Evolutionary conservation across 2,797 vertebrate genomes (phyloP), one percentile per base, ranked within the genome.

Genomic region (Spinibarbus caldwelli): DNA sequence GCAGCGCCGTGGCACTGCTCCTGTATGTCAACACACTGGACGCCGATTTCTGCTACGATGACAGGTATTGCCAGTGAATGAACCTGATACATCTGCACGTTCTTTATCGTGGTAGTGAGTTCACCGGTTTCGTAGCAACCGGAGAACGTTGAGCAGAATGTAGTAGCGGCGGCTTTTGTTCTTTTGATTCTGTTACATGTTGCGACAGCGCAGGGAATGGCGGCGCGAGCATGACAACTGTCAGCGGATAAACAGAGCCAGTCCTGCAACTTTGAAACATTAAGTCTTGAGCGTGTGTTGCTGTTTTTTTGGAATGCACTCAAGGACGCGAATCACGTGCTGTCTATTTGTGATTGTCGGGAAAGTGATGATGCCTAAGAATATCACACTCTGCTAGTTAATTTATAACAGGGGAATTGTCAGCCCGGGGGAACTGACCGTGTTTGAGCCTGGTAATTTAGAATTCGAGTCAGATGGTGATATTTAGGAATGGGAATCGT

Each of bases 21-120:
- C 97, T 99, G 89, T 98, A 99, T 84, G 95, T 98, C 95, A 99
- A 98, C 96, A 99, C 97, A 67, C 94, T 99, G 93, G 94, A 95
- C 87, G 98, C 98, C 47, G 98, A 98, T 94, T 99, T 99, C 97
- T 99, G 98, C 96, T 99, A 99, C 91, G 98, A 99, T 96, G 98
- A 99, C 97, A 98, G 97, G 97, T 99, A 97, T n/a, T 91, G 73
- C 87, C 59, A 29, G 29, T 88, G 90, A 90, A 90, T 91, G 88
- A 88, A 81, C 68, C 83, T 0, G 23, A 71, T 31, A 41, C 84
- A 29, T n/a, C 10, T n/a, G 52, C 77, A 12, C 62, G 54, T 11
- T 66, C 0, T 64, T 77, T 8, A 29, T 64, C 21, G 31, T 41
- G 9, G 21, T 41, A 12, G 62, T 29, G 10, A 68, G 81, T 43